Evolutionary conservation across 2,797 vertebrate species (phyloP).

Genomic region (Enteromius treurensis): DNA sequence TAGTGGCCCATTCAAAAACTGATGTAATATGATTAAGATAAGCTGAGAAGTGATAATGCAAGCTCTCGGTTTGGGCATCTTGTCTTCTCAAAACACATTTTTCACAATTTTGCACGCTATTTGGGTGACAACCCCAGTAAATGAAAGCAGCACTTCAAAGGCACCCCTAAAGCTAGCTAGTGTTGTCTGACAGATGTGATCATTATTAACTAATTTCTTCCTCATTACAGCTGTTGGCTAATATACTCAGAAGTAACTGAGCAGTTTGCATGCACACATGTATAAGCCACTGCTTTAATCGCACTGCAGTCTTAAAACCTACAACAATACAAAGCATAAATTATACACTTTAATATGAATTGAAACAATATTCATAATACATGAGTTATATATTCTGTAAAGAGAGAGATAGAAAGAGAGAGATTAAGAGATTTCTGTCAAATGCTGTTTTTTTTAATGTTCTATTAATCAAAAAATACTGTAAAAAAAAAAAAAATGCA

Average conservation of each 20-base stretch:
- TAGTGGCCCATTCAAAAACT: not conserved
- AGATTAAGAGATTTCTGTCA: not conserved
- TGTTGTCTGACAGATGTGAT: conserved; percentile 47
- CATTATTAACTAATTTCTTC: conserved; percentile 27
- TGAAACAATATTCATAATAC: not conserved
- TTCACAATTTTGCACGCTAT: conserved; percentile 26
- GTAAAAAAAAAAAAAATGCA: not conserved
- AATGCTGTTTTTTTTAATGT: not conserved
- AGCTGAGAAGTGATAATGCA: conserved; percentile 4
- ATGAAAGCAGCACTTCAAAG: conserved; percentile 32
- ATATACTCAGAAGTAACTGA: conserved; percentile 11
- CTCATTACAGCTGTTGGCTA: not conserved
- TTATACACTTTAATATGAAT: not conserved
- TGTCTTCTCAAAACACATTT: not conserved
- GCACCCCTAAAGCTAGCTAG: conserved; percentile 22
- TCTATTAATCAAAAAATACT: not conserved
- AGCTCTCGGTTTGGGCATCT: conserved; percentile 4
- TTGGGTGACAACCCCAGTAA: conserved; percentile 25
- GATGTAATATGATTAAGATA: conserved; percentile 5
- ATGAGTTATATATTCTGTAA: not conserved
- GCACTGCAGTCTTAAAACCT: not conserved
- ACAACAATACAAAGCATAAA: not conserved
- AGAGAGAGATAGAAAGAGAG: not conserved
- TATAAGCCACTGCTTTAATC: not conserved
- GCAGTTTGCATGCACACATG: not conserved